phyloP scores from a whole-genome alignment of 2,113 vertebrate species.

The Periophthalmodon schlosseri region DNA sequence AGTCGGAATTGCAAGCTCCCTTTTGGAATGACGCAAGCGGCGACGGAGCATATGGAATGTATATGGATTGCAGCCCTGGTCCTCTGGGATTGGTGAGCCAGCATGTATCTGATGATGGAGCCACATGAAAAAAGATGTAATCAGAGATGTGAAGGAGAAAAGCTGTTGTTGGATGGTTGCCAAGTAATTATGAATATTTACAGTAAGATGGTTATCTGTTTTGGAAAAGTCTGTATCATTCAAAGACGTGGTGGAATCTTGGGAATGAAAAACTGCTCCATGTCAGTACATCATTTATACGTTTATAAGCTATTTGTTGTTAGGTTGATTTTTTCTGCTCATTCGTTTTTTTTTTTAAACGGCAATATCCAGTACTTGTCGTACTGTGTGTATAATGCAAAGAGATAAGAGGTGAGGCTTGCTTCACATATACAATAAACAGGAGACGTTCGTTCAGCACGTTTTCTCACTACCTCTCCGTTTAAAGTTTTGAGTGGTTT shows the following conservation, averaged over 20 bases:
- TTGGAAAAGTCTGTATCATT: background rate
- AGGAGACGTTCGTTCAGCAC: too few species aligned
- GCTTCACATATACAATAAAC: too few species aligned
- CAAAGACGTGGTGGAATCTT: background rate
- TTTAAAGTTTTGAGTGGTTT: too few species aligned
- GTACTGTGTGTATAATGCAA: too few species aligned
- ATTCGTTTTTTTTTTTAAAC: too few species aligned
- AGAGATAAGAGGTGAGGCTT: too few species aligned
- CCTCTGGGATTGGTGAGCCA: background rate
- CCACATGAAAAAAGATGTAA: background rate
- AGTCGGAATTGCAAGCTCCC: slow-evolving; percentile 4
- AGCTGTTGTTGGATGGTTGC: background rate
- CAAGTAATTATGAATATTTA: background rate
- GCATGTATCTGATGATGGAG: background rate
- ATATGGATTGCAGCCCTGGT: background rate
- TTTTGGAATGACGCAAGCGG: background rate
- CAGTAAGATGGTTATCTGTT: background rate
- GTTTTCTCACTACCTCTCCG: too few species aligned
- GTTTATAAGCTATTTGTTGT: too few species aligned
- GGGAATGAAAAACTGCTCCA: too few species aligned
- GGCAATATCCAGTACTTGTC: too few species aligned
- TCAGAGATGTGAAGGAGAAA: background rate
- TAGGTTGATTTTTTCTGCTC: too few species aligned
- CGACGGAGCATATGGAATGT: background rate
- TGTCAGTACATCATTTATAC: too few species aligned